phyloP scores from a whole-genome alignment of 2,113 vertebrate species.

The Planiliza haematocheilus region DNA sequence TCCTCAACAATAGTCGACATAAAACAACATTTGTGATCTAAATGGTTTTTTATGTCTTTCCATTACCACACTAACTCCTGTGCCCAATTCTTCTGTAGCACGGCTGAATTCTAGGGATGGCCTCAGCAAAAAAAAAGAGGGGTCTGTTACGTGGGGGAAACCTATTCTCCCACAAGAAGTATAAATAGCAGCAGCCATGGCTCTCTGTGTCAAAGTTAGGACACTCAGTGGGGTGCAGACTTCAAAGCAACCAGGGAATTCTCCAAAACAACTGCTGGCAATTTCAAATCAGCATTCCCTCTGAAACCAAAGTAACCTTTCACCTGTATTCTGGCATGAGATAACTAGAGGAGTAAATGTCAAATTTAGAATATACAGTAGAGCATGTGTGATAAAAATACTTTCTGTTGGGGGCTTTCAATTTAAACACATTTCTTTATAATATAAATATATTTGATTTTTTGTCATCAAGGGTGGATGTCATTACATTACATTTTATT shows the following conservation, averaged over 20 bases:
- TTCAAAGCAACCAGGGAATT: slow-evolving; percentile 88
- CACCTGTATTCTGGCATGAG: slow-evolving; percentile 66
- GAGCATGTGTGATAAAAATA: background rate
- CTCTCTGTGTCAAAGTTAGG: slow-evolving; percentile 84
- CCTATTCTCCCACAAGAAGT: slow-evolving; percentile 82
- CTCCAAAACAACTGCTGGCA: slow-evolving; percentile 85
- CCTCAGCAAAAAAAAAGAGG: slow-evolving; percentile 30
- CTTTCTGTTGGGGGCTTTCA: background rate
- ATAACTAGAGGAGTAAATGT: slow-evolving; percentile 63
- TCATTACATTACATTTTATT: background rate
- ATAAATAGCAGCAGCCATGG: slow-evolving; percentile 83
- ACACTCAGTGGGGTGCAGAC: slow-evolving; percentile 84
- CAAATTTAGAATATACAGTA: slow-evolving; percentile 43
- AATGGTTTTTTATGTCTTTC: slow-evolving; percentile 9
- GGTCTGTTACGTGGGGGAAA: slow-evolving; percentile 68
- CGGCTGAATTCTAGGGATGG: slow-evolving; percentile 45
- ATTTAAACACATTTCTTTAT: background rate
- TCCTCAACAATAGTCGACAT: slow-evolving; percentile 24
- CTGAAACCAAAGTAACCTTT: slow-evolving; percentile 76
- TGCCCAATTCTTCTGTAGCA: slow-evolving; percentile 15
- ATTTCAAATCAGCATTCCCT: slow-evolving; percentile 83
- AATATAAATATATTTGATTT: background rate
- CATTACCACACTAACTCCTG: slow-evolving; percentile 31
- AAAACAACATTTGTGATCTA: slow-evolving; percentile 24
- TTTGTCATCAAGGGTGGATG: background rate